Evolutionary conservation across 2,113 vertebrate genomes (phyloP).

Genomic region (Melanerpes aurifrons): DNA sequence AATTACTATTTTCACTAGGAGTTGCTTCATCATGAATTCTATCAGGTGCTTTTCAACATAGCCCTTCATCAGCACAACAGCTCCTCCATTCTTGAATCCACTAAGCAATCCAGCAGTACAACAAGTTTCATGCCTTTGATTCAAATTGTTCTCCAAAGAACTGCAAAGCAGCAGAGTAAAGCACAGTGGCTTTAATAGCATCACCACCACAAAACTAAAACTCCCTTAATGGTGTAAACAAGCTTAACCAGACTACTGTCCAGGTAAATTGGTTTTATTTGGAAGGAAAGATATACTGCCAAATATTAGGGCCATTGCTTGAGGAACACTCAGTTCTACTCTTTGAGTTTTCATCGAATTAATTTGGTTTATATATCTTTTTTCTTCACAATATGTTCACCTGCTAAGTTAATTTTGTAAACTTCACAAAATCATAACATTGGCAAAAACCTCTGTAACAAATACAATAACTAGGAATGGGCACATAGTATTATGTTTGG

Average conservation of each 20-base stretch:
- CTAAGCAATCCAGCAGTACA: background rate
- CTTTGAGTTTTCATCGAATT: background rate
- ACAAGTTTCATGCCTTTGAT: background rate
- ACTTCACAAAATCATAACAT: background rate
- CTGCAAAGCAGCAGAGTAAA: background rate
- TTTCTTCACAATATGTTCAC: background rate
- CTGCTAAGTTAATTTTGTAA: background rate
- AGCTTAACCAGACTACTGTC: background rate
- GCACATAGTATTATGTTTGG: background rate
- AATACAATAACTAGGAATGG: background rate
- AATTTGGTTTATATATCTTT: accelerated
- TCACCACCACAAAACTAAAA: background rate
- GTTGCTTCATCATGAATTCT: constrained; percentile 19
- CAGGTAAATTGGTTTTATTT: background rate
- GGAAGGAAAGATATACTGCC: background rate
- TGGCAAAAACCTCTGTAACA: background rate
- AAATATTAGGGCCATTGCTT: background rate
- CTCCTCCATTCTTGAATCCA: background rate
- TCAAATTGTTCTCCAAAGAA: background rate
- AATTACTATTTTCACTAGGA: constrained; percentile 27
- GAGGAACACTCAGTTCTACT: background rate
- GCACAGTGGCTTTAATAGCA: background rate
- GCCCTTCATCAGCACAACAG: background rate
- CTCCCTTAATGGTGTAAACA: background rate
- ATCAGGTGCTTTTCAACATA: background rate